Percentiles rank a stretch among this genome's conserved stretches.
Conservation (phyloP, 2,888 invertebrate genomes). For the Sarcophaga caerulescens region DNA sequence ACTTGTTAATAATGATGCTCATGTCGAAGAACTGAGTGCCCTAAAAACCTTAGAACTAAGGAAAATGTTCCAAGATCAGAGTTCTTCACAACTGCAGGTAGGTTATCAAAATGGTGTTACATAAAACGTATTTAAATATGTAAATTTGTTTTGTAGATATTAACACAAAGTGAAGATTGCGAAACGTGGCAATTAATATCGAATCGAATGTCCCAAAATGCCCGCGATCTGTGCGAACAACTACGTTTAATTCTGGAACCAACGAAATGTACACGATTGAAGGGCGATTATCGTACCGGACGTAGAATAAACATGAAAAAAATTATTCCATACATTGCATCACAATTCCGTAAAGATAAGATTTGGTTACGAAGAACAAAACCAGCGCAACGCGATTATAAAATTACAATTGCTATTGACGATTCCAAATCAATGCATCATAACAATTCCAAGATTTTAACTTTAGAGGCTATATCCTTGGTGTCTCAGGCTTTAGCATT, state of each 20-base stretch:
- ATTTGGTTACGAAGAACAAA: conserved; percentile 98
- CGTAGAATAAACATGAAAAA: conserved; percentile 98
- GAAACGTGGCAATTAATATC: conserved; percentile 80
- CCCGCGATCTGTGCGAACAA: conserved; percentile 95
- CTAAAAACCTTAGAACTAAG: conserved; percentile 76
- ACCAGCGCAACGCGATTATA: conserved; percentile 97
- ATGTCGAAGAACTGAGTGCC: conserved; percentile 74
- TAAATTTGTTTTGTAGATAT: conserved; percentile 61
- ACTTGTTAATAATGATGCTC: conserved; percentile 74
- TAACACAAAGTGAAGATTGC: conserved; percentile 76
- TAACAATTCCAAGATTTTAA: conserved; percentile 93
- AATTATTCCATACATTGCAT: conserved; percentile 99
- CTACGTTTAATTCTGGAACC: conserved; percentile 97
- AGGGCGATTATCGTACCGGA: conserved; percentile 98
- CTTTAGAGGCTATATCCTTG: conserved; percentile 96
- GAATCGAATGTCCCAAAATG: conserved; percentile 82
- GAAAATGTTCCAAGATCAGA: conserved; percentile 78
- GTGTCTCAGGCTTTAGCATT: conserved; percentile 94
- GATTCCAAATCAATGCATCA: conserved; percentile 96
- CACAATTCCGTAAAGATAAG: conserved; percentile 98
- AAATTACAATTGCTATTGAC: conserved; percentile 97
- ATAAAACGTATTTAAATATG: background rate
- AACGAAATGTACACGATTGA: conserved; percentile 93
- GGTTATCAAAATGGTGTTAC: conserved; percentile 33
- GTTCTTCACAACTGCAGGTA: conserved; percentile 74